Evolutionary conservation across 2,113 vertebrate genomes (phyloP).

Genomic region (Pachycephala philippinensis): DNA sequence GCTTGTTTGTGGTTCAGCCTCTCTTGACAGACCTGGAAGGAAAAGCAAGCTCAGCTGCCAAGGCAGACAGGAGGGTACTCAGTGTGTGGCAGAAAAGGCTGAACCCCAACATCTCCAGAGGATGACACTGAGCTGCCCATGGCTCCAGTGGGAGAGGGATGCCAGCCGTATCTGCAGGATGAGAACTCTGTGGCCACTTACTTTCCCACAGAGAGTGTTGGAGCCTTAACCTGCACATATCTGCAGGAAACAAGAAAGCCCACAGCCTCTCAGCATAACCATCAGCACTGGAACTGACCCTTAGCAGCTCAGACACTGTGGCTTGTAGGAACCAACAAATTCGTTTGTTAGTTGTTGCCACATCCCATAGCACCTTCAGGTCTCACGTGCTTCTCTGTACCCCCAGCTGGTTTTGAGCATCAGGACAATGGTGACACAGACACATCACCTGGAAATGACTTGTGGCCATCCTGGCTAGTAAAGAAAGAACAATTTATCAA

Average conservation of each 20-base stretch:
- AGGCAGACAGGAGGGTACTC: not conserved
- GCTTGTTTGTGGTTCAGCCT: not conserved
- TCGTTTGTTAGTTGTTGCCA: not conserved
- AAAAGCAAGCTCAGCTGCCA: not conserved
- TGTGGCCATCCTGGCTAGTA: not conserved
- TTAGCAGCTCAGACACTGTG: not conserved
- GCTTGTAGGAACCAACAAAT: not conserved
- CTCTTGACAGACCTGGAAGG: not conserved
- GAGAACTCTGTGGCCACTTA: not conserved
- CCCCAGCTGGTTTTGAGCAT: not conserved
- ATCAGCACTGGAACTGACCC: not conserved
- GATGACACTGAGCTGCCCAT: not conserved
- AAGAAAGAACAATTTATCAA: not conserved
- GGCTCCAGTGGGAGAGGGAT: not conserved
- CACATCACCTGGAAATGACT: not conserved
- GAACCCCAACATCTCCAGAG: not conserved
- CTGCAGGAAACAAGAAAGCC: not conserved
- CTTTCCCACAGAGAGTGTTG: not conserved
- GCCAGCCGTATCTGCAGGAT: not conserved
- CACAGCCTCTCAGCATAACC: not conserved
- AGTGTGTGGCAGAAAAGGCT: not conserved
- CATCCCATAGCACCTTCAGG: not conserved
- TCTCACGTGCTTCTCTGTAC: fast-evolving
- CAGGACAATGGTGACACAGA: fast-evolving
- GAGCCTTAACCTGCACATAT: not conserved